Conservation (phyloP, 2,797 vertebrate species). For the Aulostomus chinensis region DNA sequence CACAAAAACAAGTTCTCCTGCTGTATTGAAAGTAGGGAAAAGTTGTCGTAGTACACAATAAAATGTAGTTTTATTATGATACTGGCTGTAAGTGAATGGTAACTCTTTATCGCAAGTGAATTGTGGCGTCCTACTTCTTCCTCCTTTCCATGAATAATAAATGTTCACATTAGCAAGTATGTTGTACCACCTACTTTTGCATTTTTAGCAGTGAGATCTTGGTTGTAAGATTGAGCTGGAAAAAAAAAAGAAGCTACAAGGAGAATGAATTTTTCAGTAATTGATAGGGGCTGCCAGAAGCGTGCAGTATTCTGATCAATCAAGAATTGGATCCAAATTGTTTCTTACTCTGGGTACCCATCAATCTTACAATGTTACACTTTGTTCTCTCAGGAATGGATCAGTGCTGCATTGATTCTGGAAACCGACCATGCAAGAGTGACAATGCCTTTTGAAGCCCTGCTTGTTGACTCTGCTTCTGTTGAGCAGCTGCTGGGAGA, state of each 20-base stretch:
- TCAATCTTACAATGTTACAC: conserved; percentile 33
- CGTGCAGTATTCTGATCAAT: not conserved
- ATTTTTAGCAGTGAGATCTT: conserved; percentile 11
- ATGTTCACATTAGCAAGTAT: too few relatives aligned
- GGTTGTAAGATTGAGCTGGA: not conserved
- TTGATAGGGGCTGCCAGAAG: conserved; percentile 17
- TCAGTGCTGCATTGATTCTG: conserved; percentile 46
- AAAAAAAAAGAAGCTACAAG: not conserved
- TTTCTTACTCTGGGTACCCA: conserved; percentile 4
- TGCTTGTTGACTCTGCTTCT: conserved; percentile 25
- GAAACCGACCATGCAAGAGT: conserved; percentile 33
- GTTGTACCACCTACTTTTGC: conserved; percentile 1
- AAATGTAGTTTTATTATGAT: too few relatives aligned
- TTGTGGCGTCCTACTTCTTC: too few relatives aligned
- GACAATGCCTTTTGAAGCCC: conserved; percentile 52
- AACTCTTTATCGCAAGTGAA: too few relatives aligned
- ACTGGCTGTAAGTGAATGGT: too few relatives aligned
- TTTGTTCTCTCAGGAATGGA: conserved; percentile 22
- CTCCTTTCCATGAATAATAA: too few relatives aligned
- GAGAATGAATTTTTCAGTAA: conserved; percentile 2
- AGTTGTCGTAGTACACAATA: too few relatives aligned
- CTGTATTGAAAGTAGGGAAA: too few relatives aligned
- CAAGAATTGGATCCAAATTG: conserved; percentile 2
- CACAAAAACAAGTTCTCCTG: too few relatives aligned
- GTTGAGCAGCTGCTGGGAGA: conserved; percentile 61